Base-by-base conservation (phyloP, 2,888 invertebrate genomes). In the Helobdella robusta region DNA sequence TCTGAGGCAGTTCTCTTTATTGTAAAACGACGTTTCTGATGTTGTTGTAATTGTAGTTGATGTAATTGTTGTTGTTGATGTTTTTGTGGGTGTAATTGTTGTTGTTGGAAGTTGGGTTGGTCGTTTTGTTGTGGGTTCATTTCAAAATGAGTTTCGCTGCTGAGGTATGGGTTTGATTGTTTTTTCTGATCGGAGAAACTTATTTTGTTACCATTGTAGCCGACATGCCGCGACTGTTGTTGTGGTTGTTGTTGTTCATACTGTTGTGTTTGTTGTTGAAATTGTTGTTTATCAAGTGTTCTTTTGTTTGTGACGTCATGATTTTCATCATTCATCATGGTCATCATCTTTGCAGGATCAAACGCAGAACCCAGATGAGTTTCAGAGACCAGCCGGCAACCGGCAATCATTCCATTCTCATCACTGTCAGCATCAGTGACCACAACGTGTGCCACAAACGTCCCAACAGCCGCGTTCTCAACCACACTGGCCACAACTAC, bases 401-500 rank as follows among this genome's bases (percentile, higher is more conserved):
- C 30, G 20, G 48, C 52, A 28, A 65, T 50, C 23, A 36, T 46
- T 60, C 65, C 65, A 36, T 60, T 50, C 8, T 44, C 60, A n/a
- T 52, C 65, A n/a, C 32, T 54, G 28, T 65, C 65, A 20, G 52
- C 48, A 40, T 65, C 65, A 4, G 34, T 30, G 20, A 60, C 65
- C 2, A 65, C 60, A 35, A 65, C 60, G 36, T 65, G 65, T 0
- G 59, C 60, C 34, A 59, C 60, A 30, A 65, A 52, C 20, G 60
- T 20, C 15, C 65, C 65, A 5, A 48, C 30, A 20, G 23, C 20
- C 23, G 30, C 30, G 59, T 65, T 60, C 34, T 65, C 65, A 65
- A 80, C 81, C 69, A 93, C 86, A 71, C 81, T 82, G 56, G 86
- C 87, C n/a, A 34, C 52, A 18, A n/a, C 32, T 4, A 60, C 59